Percentiles rank a stretch among this genome's conserved stretches.
Conservation (phyloP, 2,888 invertebrate species). For the Macropis europaea region DNA sequence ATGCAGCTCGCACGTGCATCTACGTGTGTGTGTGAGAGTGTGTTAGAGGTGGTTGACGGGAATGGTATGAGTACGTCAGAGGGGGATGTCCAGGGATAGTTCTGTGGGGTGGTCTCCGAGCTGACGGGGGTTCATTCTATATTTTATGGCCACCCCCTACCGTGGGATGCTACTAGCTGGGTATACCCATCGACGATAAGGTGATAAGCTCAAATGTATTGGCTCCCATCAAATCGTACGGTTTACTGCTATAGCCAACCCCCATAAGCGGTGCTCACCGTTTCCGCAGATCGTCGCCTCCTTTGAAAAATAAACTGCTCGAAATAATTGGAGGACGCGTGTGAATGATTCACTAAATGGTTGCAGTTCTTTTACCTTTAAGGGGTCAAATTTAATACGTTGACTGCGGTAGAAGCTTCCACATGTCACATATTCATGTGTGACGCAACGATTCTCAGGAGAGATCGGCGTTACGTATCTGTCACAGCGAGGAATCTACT, state of each 20-base stretch:
- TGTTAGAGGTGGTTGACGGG: constrained; percentile 47
- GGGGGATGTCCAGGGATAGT: constrained; percentile 53
- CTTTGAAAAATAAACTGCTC: constrained; percentile 38
- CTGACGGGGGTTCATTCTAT: constrained; percentile 74
- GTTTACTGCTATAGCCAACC: constrained; percentile 74
- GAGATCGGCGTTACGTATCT: no score
- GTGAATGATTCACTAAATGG: no score
- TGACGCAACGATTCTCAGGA: no score
- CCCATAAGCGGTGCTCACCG: constrained; percentile 73
- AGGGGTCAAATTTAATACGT: no score
- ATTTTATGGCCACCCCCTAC: constrained; percentile 73
- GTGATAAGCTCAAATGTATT: constrained; percentile 80
- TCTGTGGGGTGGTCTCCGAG: constrained; percentile 40
- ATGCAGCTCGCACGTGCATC: constrained; percentile 49
- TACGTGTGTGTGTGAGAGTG: constrained; percentile 45
- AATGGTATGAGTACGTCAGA: constrained; percentile 26
- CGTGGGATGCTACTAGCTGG: constrained; percentile 67
- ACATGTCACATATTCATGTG: no score
- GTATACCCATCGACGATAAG: constrained; percentile 77
- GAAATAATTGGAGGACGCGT: no score
- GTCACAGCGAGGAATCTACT: no score
- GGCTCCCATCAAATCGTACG: constrained; percentile 78
- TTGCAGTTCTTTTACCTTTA: no score
- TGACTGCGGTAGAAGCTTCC: no score
- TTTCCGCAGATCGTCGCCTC: constrained; percentile 41